These are phyloP conservation scores for Tribolium madens DNA, from an alignment of 1,140 invertebrate species.

Conservation along the genomic window DNA sequence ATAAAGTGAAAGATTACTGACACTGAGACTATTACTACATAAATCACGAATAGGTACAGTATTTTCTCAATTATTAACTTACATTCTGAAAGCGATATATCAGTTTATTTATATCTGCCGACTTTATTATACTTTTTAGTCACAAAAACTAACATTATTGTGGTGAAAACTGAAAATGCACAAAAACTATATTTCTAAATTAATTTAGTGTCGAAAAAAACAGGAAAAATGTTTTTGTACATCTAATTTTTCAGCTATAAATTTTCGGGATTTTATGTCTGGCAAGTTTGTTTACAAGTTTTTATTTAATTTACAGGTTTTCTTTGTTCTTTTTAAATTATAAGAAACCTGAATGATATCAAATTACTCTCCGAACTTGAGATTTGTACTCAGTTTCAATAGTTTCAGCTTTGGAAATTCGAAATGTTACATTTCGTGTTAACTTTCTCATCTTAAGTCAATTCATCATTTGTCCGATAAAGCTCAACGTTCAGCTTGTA, in stretches of 20 bases:
- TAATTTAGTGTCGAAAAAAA: no score
- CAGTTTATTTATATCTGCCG: no score
- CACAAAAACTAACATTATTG: no score
- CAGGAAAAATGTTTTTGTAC: background rate
- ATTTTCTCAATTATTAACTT: background rate
- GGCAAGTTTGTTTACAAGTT: background rate
- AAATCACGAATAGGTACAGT: background rate
- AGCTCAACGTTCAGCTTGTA: slow-evolving; percentile 2
- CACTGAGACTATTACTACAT: background rate
- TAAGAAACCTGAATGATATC: background rate
- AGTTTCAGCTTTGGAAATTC: background rate
- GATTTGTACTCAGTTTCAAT: background rate
- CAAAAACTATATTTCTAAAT: no score
- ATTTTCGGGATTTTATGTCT: background rate
- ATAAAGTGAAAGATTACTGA: slow-evolving; percentile 8
- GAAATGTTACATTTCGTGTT: slow-evolving; percentile 19
- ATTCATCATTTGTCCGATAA: slow-evolving; percentile 36
- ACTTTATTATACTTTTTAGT: no score
- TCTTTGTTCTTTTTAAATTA: background rate
- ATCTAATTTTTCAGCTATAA: background rate
- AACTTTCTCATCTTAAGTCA: slow-evolving; percentile 1
- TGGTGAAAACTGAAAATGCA: no score
- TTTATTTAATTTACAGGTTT: background rate
- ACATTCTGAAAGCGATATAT: background rate
- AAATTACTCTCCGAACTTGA: background rate